Conservation (phyloP, 2,113 vertebrate species). For the Gila orcuttii region DNA sequence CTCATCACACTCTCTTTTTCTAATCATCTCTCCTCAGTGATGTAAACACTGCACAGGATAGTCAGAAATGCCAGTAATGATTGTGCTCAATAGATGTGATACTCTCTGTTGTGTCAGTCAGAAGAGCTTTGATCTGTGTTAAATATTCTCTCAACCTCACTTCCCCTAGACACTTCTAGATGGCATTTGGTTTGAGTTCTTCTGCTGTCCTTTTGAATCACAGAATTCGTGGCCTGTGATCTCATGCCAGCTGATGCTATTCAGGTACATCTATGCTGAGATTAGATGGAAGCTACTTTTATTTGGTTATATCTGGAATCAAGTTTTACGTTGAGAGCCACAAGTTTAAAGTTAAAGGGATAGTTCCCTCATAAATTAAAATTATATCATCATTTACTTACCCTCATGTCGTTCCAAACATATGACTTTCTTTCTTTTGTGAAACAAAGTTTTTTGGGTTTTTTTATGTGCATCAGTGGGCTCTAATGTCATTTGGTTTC, state of each 20-base stretch:
- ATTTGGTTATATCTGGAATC: neutral
- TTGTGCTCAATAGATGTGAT: neutral
- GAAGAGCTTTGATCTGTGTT: conserved; percentile 2
- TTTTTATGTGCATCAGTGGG: neutral
- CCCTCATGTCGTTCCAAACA: neutral
- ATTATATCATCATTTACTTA: neutral
- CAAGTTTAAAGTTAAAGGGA: neutral
- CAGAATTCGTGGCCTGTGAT: neutral
- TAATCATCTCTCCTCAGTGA: neutral
- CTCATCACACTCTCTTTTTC: neutral
- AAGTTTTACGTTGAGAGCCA: neutral
- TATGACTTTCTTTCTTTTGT: neutral
- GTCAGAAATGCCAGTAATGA: neutral
- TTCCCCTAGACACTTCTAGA: neutral
- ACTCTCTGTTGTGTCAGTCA: neutral
- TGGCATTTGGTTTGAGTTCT: neutral
- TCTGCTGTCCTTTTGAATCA: neutral
- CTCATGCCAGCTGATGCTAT: neutral
- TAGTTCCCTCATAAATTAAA: neutral
- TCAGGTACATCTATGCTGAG: neutral
- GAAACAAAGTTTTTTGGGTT: neutral
- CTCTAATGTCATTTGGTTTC: too few species aligned
- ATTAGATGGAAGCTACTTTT: neutral
- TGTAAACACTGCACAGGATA: neutral
- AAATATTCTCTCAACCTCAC: neutral